A percentile compares a stretch with the other conserved stretches of the same genome.
These are phyloP conservation scores for Corythoichthys haematopterus DNA, from an alignment of 2,113 vertebrate genomes.

Conservation along the genomic window DNA sequence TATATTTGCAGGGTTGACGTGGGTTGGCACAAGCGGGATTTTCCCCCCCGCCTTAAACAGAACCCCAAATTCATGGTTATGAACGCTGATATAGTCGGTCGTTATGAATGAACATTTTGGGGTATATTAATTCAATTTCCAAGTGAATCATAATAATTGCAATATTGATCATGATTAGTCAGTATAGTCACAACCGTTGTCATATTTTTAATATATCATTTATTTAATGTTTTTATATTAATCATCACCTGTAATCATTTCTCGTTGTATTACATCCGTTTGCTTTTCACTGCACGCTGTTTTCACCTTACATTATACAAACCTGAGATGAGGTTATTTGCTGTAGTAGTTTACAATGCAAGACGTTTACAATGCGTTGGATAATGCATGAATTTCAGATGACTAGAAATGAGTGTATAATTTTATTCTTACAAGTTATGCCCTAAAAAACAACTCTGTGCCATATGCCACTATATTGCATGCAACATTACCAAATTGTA, in stretches of 20 bases:
- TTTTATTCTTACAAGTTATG: too few species aligned
- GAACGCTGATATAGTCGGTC: background rate
- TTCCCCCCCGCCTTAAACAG: background rate
- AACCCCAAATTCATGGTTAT: background rate
- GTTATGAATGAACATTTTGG: background rate
- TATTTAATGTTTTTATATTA: constrained; percentile 8
- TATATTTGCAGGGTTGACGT: background rate
- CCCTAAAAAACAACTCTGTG: too few species aligned
- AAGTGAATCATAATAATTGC: background rate
- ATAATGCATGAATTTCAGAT: too few species aligned
- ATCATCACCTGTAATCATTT: background rate
- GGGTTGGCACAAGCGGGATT: background rate
- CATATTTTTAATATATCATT: background rate
- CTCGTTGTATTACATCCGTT: background rate
- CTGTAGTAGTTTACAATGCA: too few species aligned
- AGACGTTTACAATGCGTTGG: too few species aligned
- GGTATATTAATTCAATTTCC: background rate
- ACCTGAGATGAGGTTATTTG: too few species aligned
- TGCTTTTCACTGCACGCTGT: background rate
- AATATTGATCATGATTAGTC: background rate
- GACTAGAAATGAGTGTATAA: too few species aligned
- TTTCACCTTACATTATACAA: background rate
- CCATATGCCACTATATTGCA: too few species aligned
- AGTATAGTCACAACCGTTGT: background rate
- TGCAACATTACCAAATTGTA: too few species aligned